phyloP scores from a whole-genome alignment of 2,797 vertebrate genomes.

The Oceanodroma leucorhoa region DNA sequence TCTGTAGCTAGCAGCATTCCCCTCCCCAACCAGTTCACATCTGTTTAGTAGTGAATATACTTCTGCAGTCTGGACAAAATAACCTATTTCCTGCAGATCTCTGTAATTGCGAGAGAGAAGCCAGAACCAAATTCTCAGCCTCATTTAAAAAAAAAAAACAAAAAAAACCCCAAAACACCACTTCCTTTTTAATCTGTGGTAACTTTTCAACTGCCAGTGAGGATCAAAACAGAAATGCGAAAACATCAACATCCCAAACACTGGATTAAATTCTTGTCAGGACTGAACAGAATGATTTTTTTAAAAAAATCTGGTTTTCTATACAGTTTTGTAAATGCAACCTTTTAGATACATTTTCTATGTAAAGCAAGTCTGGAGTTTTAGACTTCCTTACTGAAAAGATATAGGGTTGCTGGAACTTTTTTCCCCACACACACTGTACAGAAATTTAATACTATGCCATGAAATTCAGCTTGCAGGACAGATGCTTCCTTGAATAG shows the following conservation, averaged over 20 bases:
- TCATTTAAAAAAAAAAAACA: not conserved
- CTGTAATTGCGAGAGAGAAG: not conserved
- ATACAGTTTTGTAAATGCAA: not conserved
- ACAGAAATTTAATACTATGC: not conserved
- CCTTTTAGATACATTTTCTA: not conserved
- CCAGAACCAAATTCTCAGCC: not conserved
- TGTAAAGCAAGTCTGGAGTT: not conserved
- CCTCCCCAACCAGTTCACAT: not conserved
- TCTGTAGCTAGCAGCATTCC: not conserved
- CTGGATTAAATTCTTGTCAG: not conserved
- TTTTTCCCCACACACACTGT: not conserved
- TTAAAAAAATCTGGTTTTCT: not conserved
- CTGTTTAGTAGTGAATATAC: not conserved
- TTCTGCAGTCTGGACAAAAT: not conserved
- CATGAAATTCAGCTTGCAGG: not conserved
- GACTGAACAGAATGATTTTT: not conserved
- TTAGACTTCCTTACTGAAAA: not conserved
- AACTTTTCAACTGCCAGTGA: not conserved
- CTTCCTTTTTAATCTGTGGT: not conserved
- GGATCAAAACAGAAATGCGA: not conserved
- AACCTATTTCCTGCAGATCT: not conserved
- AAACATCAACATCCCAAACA: not conserved
- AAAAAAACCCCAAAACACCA: no score
- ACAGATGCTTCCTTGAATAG: not conserved
- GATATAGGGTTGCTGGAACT: not conserved